Base-by-base conservation (phyloP, 2,113 vertebrate species). In the Caracal caracal region DNA sequence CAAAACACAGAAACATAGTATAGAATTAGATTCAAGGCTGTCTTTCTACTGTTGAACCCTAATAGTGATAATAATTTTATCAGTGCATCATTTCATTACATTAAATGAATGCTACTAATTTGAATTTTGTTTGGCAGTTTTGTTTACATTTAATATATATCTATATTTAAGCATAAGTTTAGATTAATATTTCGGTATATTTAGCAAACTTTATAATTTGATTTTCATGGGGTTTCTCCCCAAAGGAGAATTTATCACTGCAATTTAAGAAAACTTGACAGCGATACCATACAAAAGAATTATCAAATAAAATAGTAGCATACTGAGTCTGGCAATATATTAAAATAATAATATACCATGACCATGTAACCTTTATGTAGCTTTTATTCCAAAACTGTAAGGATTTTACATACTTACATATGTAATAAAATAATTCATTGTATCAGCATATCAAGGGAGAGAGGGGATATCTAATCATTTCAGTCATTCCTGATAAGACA, bases 91-190 rank as follows among this genome's bases (percentile, higher is more conserved):
- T 90, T 65, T 20, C 19, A n/a, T 93, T 24, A 80, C 61, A 73
- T 90, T 53, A 86, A 78, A 51, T 93, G 71, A 88, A 73, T 85
- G 53, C 59, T 65, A 30, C 51, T 93, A 93, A 96, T 53, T 71
- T 89, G 80, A 63, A 53, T 90, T 90, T 86, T 79, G 40, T 93
- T 85, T 80, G 70, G 20, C 49, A 89, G 9, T 79, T 86, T 90
- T 53, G 24, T 65, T 86, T 94, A 26, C 12, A 85, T 84, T 78
- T 53, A 43, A 56, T 66, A 63, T 66, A 26, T 93, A 6, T 70
- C 12, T 92, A 10, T 93, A 59, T 88, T 68, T 88, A 93, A 83
- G 16, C 1, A 28, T 59, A 56, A 53, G 16, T 87, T 47, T 79
- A 79, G 40, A 70, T 78, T 84, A 80, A 51, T 86, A 93, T 85